Conservation (phyloP, 2,113 vertebrate species). For the Anseranas semipalmata region DNA sequence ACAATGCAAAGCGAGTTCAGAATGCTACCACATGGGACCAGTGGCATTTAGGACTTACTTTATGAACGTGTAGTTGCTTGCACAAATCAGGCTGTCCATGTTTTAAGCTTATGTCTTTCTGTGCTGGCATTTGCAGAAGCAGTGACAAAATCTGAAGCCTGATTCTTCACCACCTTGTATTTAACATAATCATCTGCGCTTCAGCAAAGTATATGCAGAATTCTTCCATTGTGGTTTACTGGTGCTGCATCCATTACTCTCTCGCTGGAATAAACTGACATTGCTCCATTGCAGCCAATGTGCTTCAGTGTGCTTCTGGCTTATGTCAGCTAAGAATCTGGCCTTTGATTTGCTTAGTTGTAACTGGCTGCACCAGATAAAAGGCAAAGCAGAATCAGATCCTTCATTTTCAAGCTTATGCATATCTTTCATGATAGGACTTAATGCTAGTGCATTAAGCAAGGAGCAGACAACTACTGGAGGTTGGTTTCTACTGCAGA, state of each 20-base stretch:
- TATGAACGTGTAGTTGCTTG: neutral
- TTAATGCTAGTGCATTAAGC: neutral
- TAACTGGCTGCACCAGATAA: neutral
- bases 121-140: constrained; percentile 21
- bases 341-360: neutral
- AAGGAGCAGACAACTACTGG: neutral
- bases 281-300: neutral
- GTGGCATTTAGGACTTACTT: neutral
- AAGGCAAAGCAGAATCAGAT: neutral
- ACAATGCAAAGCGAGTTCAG: neutral
- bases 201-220: neutral
- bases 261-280: neutral
- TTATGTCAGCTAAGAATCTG: neutral
- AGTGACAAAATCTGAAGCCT: constrained; percentile 10
- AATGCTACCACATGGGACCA: neutral
- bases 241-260: neutral
- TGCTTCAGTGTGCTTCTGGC: neutral
- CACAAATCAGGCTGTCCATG: neutral
- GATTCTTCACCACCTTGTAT: neutral
- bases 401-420: neutral
- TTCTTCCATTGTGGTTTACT: neutral
- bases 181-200: neutral
- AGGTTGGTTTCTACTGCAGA: constrained; percentile 28
- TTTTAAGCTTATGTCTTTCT: constrained; percentile 12
- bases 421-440: neutral